A percentile compares a stretch with the other conserved stretches of the same genome.
Conservation (phyloP, 2,113 vertebrate species). For the Plecturocebus donacophilus region DNA sequence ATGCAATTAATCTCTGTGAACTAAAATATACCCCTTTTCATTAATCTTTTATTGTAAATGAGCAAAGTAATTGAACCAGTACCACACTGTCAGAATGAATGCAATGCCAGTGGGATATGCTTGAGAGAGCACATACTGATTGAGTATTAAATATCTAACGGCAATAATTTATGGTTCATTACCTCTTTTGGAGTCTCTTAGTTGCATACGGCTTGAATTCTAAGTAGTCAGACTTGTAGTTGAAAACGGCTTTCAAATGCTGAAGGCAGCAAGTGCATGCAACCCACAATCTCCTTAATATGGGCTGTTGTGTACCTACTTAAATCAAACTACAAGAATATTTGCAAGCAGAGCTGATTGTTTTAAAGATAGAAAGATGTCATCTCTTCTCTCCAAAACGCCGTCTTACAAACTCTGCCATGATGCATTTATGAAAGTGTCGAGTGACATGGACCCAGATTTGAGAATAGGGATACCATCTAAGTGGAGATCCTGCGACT, state of each 20-base stretch:
- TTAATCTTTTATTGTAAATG: conserved; percentile 96
- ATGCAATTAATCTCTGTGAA: conserved; percentile 95
- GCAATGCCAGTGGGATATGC: conserved; percentile 89
- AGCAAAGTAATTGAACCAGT: conserved; percentile 91
- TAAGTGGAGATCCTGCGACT: not conserved
- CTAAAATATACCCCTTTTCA: conserved; percentile 94
- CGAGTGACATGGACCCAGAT: not conserved
- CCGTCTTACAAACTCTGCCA: not conserved
- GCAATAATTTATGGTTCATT: conserved; percentile 93
- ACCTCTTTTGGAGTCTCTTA: conserved; percentile 89
- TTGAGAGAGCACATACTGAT: conserved; percentile 92
- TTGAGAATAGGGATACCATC: not conserved
- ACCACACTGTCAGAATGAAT: conserved; percentile 90
- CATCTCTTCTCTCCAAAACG: not conserved
- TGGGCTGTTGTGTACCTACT: conserved; percentile 68
- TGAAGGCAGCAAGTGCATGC: conserved; percentile 73
- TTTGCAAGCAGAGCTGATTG: conserved; percentile 52
- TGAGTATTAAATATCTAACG: conserved; percentile 93
- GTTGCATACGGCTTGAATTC: conserved; percentile 88
- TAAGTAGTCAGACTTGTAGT: conserved; percentile 85
- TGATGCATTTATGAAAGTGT: not conserved
- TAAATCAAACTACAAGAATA: conserved; percentile 62
- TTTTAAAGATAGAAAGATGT: conserved; percentile 58
- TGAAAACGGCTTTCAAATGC: conserved; percentile 81
- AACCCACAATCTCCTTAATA: conserved; percentile 73